Percentiles rank a stretch among this genome's conserved stretches.
Conservation (phyloP, 2,888 invertebrate species). For the Therioaphis trifolii region DNA sequence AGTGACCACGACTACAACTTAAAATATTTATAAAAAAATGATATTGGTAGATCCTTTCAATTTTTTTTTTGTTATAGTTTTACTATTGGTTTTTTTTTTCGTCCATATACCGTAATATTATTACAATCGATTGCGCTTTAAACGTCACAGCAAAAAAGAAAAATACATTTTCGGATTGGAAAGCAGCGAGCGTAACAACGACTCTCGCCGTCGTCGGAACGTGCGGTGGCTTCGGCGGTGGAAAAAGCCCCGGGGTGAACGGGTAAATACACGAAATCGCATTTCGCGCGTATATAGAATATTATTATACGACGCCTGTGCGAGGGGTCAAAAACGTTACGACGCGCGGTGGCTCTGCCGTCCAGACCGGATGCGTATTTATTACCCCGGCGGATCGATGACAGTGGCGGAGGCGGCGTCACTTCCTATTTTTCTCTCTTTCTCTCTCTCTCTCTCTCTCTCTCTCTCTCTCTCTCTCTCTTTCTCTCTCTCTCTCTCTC, state of each 20-base stretch:
- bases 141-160: not conserved
- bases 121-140: not conserved
- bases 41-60: not conserved
- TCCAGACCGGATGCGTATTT: constrained; percentile 46
- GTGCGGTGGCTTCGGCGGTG: not conserved
- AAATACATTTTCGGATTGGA: too few species aligned
- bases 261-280: constrained; percentile 29
- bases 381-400: constrained; percentile 44
- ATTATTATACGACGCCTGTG: constrained; percentile 7
- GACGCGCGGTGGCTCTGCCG: too few species aligned
- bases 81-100: too few species aligned
- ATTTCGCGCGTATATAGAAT: constrained; percentile 64
- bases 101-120: not conserved
- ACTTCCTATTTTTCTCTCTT: too few species aligned
- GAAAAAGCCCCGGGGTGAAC: too few species aligned
- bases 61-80: not conserved
- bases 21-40: not conserved
- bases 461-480: too few species aligned
- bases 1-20: too few species aligned
- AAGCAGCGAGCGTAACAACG: not conserved
- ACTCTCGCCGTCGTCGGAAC: not conserved
- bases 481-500: too few species aligned
- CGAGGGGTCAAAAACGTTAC: constrained; percentile 6
- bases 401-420: not conserved
- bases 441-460: too few species aligned